Evolutionary conservation across 1,140 invertebrate species (phyloP), one percentile per base, ranked within the genome.

Genomic region (Cheumatopsyche charites): DNA sequence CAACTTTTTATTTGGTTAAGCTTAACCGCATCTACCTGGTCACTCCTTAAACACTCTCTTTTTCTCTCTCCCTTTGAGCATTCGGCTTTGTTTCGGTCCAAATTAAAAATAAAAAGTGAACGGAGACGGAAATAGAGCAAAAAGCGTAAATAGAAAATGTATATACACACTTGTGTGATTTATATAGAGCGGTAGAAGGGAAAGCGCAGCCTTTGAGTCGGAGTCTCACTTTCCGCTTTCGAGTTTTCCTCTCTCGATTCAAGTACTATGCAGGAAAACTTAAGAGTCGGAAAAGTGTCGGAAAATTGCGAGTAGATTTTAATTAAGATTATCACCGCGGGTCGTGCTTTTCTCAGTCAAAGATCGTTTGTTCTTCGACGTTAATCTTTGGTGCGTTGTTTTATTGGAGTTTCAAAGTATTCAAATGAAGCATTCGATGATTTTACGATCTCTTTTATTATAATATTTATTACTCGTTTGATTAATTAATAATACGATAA

Each of bases 1-100:
- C 70, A 68, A 73, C 75, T 76, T 73, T 76, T 73, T 73, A 76
- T 76, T 76, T 73, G 47, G 72, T 73, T 76, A 76, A 76, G 72
- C 65, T 69, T 52, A 55, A 68, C 66, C 58, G 47, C 69, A 43
- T 67, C 47, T 74, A 41, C 47, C 49, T 66, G 63, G 42, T 47
- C 63, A 66, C 21, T 68, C 47, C 66, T 74, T 63, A 63, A 71
- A 71, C 55, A 47, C 41, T 66, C 47, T 7, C n/a, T n/a, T n/a
- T n/a, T n/a, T n/a, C n/a, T n/a, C n/a, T n/a, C n/a, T n/a, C n/a
- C 36, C 36, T 66, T 66, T 41, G 63, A 66, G 25, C 36, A 19
- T 23, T 58, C 55, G 55, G 55, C 41, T 63, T 41, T 63, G 41
- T 63, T 63, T 63, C 29, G 19, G 9, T 15, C 29, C 1, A 29